Conservation (phyloP, 2,113 vertebrate genomes). For the Pantherophis guttatus region DNA sequence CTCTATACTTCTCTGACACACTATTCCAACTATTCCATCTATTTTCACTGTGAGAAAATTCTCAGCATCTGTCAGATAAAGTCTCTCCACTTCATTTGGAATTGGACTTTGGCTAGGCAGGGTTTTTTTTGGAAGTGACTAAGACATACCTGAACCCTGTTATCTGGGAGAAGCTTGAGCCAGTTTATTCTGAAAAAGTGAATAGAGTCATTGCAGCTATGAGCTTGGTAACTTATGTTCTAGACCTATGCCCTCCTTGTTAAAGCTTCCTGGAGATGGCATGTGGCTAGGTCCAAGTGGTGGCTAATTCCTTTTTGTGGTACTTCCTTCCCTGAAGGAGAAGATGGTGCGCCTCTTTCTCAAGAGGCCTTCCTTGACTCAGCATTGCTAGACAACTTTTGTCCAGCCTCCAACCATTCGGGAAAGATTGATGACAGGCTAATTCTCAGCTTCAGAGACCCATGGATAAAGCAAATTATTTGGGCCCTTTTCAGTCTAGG, state of each 20-base stretch:
- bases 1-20: background rate
- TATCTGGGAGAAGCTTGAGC: background rate
- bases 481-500: background rate
- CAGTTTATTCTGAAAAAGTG: background rate
- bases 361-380: background rate
- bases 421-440: background rate
- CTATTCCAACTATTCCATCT: background rate
- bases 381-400: background rate
- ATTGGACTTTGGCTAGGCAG: background rate
- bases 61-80: background rate
- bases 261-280: background rate
- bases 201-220: background rate
- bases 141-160: background rate
- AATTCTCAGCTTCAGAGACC: background rate
- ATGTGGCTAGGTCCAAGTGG: background rate
- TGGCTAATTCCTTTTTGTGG: background rate
- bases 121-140: background rate
- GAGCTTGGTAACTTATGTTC: background rate
- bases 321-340: background rate
- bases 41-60: background rate
- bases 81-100: background rate
- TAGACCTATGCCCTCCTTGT: background rate
- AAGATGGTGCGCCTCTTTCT: background rate
- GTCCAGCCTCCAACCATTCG: background rate
- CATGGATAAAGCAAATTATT: background rate